phyloP scores from a whole-genome alignment of 2,888 invertebrate species.

The Thymelicus sylvestris region DNA sequence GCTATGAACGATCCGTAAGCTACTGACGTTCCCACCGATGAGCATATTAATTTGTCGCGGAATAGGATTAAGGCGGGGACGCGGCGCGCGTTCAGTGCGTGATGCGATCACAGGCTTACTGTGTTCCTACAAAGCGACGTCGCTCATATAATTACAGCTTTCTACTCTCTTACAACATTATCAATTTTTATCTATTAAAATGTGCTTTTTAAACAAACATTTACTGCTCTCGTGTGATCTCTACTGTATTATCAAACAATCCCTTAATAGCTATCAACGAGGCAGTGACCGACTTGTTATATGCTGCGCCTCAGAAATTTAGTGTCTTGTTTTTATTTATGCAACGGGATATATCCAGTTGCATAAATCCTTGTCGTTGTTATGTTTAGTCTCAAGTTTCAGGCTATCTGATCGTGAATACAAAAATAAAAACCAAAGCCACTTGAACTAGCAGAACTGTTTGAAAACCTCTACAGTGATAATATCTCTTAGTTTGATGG shows the following conservation, averaged over 20 bases:
- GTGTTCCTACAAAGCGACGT: constrained; percentile 57
- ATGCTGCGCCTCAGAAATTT: too few relatives aligned
- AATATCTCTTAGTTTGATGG: constrained; percentile 80
- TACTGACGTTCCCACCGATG: constrained; percentile 82
- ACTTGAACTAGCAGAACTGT: constrained; percentile 18
- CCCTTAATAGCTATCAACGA: too few relatives aligned
- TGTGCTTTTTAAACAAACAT: background rate
- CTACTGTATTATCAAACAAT: background rate
- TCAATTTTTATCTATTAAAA: background rate
- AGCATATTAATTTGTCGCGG: constrained; percentile 83
- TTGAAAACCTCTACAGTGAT: constrained; percentile 52
- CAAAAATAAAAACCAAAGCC: constrained; percentile 10
- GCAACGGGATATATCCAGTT: too few relatives aligned
- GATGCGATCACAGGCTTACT: constrained; percentile 66
- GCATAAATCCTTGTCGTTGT: too few relatives aligned
- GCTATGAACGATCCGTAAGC: constrained; percentile 81
- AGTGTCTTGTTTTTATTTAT: too few relatives aligned
- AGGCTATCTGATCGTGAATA: constrained; percentile 18
- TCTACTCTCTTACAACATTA: constrained; percentile 21
- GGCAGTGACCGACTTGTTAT: too few relatives aligned
- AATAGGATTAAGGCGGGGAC: constrained; percentile 73
- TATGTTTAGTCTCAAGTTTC: too few relatives aligned
- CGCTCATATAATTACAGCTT: constrained; percentile 58
- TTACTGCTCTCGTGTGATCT: background rate
- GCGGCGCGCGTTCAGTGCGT: constrained; percentile 52